Evolutionary conservation across 2,888 invertebrate genomes (phyloP), one percentile per base, ranked within the genome.

Genomic region (Amiota communis): DNA sequence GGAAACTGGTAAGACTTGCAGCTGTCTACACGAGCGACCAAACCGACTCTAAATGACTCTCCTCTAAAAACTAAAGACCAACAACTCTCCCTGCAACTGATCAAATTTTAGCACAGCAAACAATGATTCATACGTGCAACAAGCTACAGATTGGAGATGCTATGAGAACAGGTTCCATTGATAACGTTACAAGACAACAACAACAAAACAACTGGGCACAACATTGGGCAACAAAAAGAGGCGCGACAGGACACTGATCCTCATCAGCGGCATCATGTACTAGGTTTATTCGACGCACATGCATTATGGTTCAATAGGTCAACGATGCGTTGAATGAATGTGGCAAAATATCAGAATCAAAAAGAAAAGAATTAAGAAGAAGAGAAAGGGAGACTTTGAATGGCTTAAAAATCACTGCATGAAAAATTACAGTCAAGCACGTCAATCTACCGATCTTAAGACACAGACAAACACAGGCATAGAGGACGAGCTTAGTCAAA

Each of bases 271-370:
- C n/a, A 36, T 36, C 36, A 36, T 36, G 36, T 36, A 36, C 36
- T 36, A 36, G 4, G 23, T 53, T 51, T 68, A 23, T n/a, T 65
- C 71, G 74, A 72, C 64, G 47, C 69, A 49, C 75, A 74, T 77
- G 74, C 72, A 85, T 86, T 84, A 81, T 86, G 85, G 87, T 87
- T 87, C 87, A 87, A 87, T 87, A 87, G 87, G 87, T 87, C 87
- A 87, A 87, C 88, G 87, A 88, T 87, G 87, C 87, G 87, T 88
- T 87, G 88, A 87, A 85, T 86, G 80, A 76, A 68, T 68, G 67
- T 68, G 53, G 64, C 56, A 68, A 63, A 57, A 51, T 48, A 57
- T 17, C 36, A 72, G 17, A 23, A 51, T 11, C 51, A n/a, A 23
- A 51, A 68, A 23, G 20, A 51, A 65, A 57, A 64, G 12, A 64